A percentile compares a stretch with the other conserved stretches of the same genome.
Conservation (phyloP, 2,888 invertebrate genomes). For the Macrosiphum euphorbiae region DNA sequence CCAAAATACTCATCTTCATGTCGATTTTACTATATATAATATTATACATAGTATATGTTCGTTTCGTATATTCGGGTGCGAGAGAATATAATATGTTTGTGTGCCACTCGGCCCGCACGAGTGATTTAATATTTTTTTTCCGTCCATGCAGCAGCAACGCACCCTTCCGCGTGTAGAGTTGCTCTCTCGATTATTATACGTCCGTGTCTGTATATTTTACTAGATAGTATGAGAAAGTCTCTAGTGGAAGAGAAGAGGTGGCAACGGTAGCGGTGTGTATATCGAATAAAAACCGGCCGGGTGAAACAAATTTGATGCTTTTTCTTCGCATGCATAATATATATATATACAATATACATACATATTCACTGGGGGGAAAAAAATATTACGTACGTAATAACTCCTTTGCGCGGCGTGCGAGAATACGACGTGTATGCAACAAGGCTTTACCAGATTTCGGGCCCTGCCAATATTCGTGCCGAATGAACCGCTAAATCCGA, state of each 20-base stretch:
- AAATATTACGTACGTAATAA: conserved; percentile 56
- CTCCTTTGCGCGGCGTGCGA: conserved; percentile 44
- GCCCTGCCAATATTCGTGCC: conserved; percentile 53
- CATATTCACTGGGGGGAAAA: neutral
- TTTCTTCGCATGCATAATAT: neutral
- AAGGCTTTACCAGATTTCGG: conserved; percentile 50
- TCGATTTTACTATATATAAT: neutral
- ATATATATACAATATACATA: neutral
- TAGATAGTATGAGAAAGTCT: conserved; percentile 43
- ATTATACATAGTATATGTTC: neutral
- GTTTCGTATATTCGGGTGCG: neutral
- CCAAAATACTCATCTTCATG: conserved; percentile 55
- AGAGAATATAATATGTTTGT: conserved; percentile 49
- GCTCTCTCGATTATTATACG: conserved; percentile 13
- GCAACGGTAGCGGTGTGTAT: neutral
- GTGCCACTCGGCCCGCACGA: conserved; percentile 23
- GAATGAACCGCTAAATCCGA: conserved; percentile 63
- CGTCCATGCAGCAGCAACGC: too few species aligned
- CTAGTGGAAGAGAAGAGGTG: neutral
- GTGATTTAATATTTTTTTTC: conserved; percentile 56
- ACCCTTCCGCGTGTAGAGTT: neutral
- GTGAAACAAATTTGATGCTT: conserved; percentile 60
- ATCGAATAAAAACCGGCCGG: conserved; percentile 63
- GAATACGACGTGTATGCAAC: conserved; percentile 19
- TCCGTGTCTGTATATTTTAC: conserved; percentile 27